Percentiles rank a stretch among this genome's conserved stretches.
Conservation (phyloP, 2,113 vertebrate species). For the Anarhynchus alexandrinus region DNA sequence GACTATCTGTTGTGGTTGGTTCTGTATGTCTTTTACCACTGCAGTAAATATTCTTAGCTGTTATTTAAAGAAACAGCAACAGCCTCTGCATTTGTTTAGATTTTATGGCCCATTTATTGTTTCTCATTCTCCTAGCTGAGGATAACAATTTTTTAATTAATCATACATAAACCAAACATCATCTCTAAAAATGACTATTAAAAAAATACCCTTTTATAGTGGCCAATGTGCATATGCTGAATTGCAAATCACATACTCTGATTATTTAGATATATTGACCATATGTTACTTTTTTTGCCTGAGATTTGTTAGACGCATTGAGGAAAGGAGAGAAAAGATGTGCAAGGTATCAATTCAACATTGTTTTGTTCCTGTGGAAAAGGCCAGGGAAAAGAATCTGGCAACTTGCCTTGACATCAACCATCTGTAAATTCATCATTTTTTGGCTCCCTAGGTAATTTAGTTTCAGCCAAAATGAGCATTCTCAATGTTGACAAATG, state of each 20-base stretch:
- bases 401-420: slow-evolving; percentile 47
- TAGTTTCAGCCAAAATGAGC: slow-evolving; percentile 45
- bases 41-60: slow-evolving; percentile 34
- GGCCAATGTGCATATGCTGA: background rate
- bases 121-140: slow-evolving; percentile 51
- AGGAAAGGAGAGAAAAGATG: background rate
- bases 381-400: slow-evolving; percentile 25
- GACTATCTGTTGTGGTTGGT: background rate
- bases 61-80: slow-evolving; percentile 36
- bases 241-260: slow-evolving; percentile 3
- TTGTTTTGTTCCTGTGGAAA: slow-evolving; percentile 9
- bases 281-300: background rate
- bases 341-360: background rate
- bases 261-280: background rate
- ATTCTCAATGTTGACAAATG: slow-evolving; percentile 54
- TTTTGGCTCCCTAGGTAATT: slow-evolving; percentile 37
- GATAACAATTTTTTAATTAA: slow-evolving; percentile 75
- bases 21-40: background rate
- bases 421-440: slow-evolving; percentile 63
- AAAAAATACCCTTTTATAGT: slow-evolving; percentile 59
- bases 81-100: slow-evolving; percentile 56
- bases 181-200: slow-evolving; percentile 41
- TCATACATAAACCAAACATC: slow-evolving; percentile 53
- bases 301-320: background rate
- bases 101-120: slow-evolving; percentile 69